A percentile compares a stretch with the other conserved stretches of the same genome.
Conservation (phyloP, 2,888 invertebrate species). For the Eristalis pertinax region DNA sequence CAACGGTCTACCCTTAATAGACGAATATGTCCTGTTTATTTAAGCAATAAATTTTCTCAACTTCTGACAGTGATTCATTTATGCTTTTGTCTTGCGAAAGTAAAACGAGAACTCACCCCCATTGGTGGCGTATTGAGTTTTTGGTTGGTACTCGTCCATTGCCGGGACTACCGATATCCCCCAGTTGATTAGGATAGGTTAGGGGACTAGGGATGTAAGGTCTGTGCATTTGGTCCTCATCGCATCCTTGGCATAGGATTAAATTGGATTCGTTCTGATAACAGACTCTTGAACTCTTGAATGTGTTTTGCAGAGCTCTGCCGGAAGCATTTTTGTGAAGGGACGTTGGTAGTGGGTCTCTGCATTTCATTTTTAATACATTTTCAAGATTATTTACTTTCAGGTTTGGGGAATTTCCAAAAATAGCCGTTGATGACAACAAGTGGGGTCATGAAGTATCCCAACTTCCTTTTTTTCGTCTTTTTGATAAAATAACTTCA, state of each 20-base stretch:
- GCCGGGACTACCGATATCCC: constrained; percentile 20
- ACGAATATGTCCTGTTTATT: constrained; percentile 66
- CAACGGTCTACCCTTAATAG: constrained; percentile 47
- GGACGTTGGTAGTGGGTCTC: no score
- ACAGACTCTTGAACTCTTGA: neutral
- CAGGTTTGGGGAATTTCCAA: no score
- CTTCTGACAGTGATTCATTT: constrained; percentile 66
- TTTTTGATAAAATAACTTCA: no score
- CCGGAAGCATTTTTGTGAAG: no score
- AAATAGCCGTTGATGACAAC: no score
- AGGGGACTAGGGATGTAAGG: constrained; percentile 15
- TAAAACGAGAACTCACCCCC: constrained; percentile 25
- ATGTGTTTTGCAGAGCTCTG: neutral
- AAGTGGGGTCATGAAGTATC: no score
- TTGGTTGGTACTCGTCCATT: neutral
- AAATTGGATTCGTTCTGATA: constrained; percentile 24
- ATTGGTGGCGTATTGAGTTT: neutral
- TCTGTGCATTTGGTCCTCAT: constrained; percentile 19
- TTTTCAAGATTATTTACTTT: no score
- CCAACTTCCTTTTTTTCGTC: no score
- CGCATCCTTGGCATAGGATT: constrained; percentile 41
- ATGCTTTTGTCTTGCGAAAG: constrained; percentile 53
- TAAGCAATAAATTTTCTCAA: constrained; percentile 58
- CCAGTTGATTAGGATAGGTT: constrained; percentile 26
- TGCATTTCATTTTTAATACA: no score